These are phyloP conservation scores for Bungarus multicinctus DNA, from an alignment of 2,113 vertebrate species.

Conservation along the genomic window DNA sequence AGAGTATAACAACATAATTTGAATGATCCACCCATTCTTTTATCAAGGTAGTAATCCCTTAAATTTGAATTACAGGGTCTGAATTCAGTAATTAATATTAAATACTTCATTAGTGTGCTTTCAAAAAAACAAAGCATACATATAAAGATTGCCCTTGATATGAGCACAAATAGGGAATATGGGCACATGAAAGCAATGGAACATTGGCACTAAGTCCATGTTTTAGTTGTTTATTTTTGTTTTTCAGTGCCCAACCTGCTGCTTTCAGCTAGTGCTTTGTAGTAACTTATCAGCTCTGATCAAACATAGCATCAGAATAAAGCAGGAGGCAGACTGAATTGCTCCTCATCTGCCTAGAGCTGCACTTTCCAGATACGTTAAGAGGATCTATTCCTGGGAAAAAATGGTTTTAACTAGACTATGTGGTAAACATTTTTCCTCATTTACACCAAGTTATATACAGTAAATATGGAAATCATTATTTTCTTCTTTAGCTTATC, in stretches of 20 bases:
- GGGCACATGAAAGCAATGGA: not conserved
- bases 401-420: not conserved
- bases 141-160: not conserved
- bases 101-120: not conserved
- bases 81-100: fast-evolving
- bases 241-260: constrained; percentile 9
- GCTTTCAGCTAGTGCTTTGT: constrained; percentile 40
- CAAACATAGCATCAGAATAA: constrained; percentile 6
- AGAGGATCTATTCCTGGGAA: not conserved
- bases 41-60: not conserved
- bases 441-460: not conserved
- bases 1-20: not conserved
- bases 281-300: not conserved
- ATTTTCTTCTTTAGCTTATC: not conserved
- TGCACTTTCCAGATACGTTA: not conserved
- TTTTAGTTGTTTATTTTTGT: constrained; percentile 8
- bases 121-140: not conserved
- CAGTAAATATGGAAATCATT: not conserved
- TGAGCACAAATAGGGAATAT: constrained; percentile 11
- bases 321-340: constrained; percentile 3
- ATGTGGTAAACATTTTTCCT: not conserved
- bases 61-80: not conserved
- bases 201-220: not conserved
- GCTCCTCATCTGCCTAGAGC: not conserved
- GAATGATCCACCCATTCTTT: not conserved